Evolutionary conservation across 2,888 invertebrate species (phyloP), one percentile per base, ranked within the genome.

Genomic region (Plebejus anna): DNA sequence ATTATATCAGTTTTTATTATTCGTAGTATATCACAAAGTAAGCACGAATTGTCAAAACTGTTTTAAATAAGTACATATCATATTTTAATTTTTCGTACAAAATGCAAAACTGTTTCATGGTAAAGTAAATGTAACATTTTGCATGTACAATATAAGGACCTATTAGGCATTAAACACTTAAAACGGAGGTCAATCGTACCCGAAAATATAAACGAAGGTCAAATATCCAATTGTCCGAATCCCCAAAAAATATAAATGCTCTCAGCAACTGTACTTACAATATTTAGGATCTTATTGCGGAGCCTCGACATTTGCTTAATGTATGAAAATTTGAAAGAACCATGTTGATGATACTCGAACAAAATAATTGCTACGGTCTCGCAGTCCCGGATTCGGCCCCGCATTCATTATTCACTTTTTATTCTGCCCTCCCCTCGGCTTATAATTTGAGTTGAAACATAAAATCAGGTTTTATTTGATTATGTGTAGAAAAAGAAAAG

Each of bases 361-460:
- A 91, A 92, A 92, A 93, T 94, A 93, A 94, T 93, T 93, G 92
- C 91, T 90, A 89, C 91, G 91, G 91, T 90, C 90, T 89, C 91
- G 88, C 88, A 90, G 90, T 89, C 90, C 89, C 86, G 90, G 90
- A 88, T 90, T 92, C 87, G 91, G 90, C 89, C 91, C 89, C 87
- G 88, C 92, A 91, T 92, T 92, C 92, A 92, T 93, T 94, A 94
- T 93, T 93, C 92, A 92, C 92, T 91, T 94, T 92, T 92, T 92
- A 91, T 92, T 93, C 90, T 87, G 83, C 88, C 89, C 89, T 89
- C 91, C 91, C 89, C 89, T 90, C 86, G 87, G 90, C 91, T 92
- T 93, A 92, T 92, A 92, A 94, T 93, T 92, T 93, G 92, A 92
- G 90, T 92, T 86, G 89, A 91, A 93, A 92, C 92, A 92, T 92